Evolutionary conservation across 2,113 vertebrate species (phyloP).

Genomic region (Naja naja): DNA sequence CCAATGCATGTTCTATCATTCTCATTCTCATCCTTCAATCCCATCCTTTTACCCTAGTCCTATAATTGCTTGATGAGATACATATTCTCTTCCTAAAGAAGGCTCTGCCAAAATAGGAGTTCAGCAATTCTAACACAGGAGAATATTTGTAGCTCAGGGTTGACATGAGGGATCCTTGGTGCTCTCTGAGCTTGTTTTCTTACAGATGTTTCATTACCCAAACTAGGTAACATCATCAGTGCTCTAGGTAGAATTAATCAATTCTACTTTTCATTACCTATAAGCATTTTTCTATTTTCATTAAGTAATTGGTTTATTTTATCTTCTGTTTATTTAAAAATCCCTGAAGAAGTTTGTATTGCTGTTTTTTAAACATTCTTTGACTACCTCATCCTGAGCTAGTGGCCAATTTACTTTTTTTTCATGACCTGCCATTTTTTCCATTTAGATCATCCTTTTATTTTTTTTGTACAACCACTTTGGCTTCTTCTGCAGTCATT

Average conservation of each 20-base stretch:
- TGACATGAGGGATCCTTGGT: neutral
- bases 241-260: neutral
- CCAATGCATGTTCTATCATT: neutral
- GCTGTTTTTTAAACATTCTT: neutral
- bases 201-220: neutral
- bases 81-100: no score
- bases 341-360: neutral
- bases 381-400: neutral
- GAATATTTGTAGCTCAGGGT: neutral
- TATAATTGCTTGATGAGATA: no score
- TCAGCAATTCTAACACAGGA: neutral
- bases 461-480: neutral
- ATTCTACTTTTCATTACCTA: neutral
- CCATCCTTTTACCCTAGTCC: neutral
- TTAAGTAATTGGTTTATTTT: neutral
- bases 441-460: neutral
- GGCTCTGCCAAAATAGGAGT: neutral
- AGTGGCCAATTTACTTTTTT: neutral
- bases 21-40: neutral
- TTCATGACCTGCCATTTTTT: neutral
- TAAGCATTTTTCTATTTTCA: neutral
- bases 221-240: neutral
- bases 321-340: neutral
- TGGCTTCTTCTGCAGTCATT: neutral
- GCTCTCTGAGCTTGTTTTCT: neutral